Evolutionary conservation across 2,888 invertebrate genomes (phyloP).

Genomic region (Epistrophe grossulariae): DNA sequence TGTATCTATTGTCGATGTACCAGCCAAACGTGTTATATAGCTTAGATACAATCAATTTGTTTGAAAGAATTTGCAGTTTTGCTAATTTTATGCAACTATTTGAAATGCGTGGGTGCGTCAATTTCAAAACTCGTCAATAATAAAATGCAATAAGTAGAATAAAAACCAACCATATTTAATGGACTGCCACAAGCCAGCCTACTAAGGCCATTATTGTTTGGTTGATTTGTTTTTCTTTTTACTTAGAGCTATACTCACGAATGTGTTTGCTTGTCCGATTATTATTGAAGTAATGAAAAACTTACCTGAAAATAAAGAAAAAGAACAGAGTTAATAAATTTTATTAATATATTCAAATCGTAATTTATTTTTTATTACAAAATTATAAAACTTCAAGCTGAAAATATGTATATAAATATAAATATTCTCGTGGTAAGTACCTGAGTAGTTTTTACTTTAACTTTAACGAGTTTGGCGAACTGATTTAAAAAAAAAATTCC

Average conservation of each 20-base stretch:
- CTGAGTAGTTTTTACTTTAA: slow-evolving; percentile 3
- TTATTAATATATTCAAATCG: neutral
- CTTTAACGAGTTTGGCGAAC: slow-evolving; percentile 18
- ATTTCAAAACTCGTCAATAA: slow-evolving; percentile 29
- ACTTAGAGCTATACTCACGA: slow-evolving; percentile 46
- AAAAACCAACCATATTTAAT: slow-evolving; percentile 5
- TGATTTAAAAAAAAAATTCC: neutral
- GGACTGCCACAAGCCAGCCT: slow-evolving; percentile 42
- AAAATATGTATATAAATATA: neutral
- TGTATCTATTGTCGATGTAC: slow-evolving; percentile 15
- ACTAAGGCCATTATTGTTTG: slow-evolving; percentile 28
- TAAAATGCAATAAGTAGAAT: neutral
- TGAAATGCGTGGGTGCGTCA: slow-evolving; percentile 62
- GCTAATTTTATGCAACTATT: slow-evolving; percentile 67
- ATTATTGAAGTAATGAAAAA: slow-evolving; percentile 20
- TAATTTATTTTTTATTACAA: slow-evolving; percentile 1
- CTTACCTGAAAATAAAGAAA: slow-evolving; percentile 65
- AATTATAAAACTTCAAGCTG: neutral
- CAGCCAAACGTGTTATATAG: slow-evolving; percentile 6
- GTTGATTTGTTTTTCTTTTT: neutral
- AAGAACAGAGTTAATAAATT: slow-evolving; percentile 37
- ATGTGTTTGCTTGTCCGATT: neutral
- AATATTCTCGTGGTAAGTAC: slow-evolving; percentile 1
- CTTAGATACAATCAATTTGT: slow-evolving; percentile 26
- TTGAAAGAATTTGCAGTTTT: slow-evolving; percentile 35